Evolutionary conservation across 2,888 invertebrate genomes (phyloP).

Genomic region (Silvanus unidentatus): DNA sequence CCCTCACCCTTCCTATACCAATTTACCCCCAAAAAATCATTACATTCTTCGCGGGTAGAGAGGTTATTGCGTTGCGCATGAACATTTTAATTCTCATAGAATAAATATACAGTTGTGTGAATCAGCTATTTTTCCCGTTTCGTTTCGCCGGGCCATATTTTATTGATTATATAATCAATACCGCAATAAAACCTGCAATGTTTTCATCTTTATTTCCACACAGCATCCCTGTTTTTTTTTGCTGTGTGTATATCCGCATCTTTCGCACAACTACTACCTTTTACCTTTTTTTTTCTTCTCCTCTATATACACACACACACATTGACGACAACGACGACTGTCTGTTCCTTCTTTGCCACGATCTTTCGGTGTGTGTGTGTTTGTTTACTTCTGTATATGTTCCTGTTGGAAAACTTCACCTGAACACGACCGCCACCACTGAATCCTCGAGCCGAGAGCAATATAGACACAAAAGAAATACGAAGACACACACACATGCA

Average conservation of each 20-base stretch:
- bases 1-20: slow-evolving; percentile 45
- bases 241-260: slow-evolving; percentile 13
- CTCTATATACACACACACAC: slow-evolving; percentile 7
- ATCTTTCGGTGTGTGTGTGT: not conserved
- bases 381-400: not conserved
- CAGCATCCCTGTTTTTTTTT: slow-evolving; percentile 40
- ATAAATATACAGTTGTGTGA: slow-evolving; percentile 43
- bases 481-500: not conserved
- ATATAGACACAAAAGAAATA: too few relatives aligned
- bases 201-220: slow-evolving; percentile 49
- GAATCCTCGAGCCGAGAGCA: not conserved
- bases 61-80: slow-evolving; percentile 51
- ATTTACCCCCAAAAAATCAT: slow-evolving; percentile 83
- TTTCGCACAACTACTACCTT: slow-evolving; percentile 5
- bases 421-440: not conserved
- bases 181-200: slow-evolving; percentile 51
- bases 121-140: slow-evolving; percentile 47
- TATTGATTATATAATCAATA: slow-evolving; percentile 53
- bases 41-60: slow-evolving; percentile 65
- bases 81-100: slow-evolving; percentile 47
- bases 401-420: not conserved
- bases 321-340: not conserved
- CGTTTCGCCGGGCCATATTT: slow-evolving; percentile 46
- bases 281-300: slow-evolving; percentile 7
- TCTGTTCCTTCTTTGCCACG: not conserved